Conservation (phyloP, 2,113 vertebrate genomes). For the Urocolius indicus region DNA sequence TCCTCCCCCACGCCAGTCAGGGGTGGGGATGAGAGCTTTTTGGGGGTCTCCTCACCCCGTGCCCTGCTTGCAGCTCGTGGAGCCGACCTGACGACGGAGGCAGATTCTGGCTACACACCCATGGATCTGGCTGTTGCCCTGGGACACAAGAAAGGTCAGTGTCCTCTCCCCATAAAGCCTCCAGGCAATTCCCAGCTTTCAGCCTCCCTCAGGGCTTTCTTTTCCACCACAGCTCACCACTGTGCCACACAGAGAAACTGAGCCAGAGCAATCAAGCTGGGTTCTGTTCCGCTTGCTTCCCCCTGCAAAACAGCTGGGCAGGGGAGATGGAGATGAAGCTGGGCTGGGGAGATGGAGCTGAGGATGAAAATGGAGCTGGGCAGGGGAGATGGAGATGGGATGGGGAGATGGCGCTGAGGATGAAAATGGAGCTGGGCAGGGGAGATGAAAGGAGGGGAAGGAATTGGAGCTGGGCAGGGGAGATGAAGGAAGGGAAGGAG, state of each 20-base stretch:
- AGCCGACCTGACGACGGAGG: slow-evolving; percentile 93
- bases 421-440: too few species aligned
- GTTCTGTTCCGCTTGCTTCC: neutral
- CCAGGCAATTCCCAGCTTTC: neutral
- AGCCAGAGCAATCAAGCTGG: neutral
- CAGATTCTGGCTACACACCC: slow-evolving; percentile 93
- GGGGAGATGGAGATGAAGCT: too few species aligned
- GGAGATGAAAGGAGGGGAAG: too few species aligned
- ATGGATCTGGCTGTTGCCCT: slow-evolving; percentile 93
- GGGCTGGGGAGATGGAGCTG: too few species aligned
- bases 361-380: too few species aligned
- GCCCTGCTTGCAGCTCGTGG: slow-evolving; percentile 76
- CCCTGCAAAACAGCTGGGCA: neutral
- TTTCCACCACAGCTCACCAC: neutral
- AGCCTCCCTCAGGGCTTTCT: neutral
- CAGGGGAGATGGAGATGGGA: too few species aligned
- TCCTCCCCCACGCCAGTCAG: too few species aligned
- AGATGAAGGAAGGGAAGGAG: neutral
- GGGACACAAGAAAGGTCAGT: slow-evolving; percentile 90
- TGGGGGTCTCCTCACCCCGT: neutral
- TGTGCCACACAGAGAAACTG: neutral
- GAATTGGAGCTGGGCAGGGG: too few species aligned
- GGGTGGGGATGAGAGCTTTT: neutral
- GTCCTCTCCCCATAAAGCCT: neutral
- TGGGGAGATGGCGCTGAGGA: too few species aligned